Percentiles rank a stretch among this genome's conserved stretches.
These are phyloP conservation scores for Poecile montanus DNA, from an alignment of 2,797 vertebrate genomes.

Conservation along the genomic window DNA sequence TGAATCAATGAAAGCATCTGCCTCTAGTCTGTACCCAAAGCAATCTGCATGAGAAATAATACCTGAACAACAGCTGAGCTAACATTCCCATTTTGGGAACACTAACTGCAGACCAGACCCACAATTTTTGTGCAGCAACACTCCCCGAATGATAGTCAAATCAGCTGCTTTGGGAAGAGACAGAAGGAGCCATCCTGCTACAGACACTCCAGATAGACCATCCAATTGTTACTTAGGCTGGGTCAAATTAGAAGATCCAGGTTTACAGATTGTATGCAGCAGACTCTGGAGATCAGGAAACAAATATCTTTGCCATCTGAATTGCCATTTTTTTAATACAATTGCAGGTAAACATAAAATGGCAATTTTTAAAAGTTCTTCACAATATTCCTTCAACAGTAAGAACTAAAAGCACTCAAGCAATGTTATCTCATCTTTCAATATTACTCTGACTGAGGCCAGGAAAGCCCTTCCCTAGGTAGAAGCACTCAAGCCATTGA, in stretches of 20 bases:
- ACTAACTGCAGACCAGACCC: background rate
- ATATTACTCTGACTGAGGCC: background rate
- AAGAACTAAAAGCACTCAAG: background rate
- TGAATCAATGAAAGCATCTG: background rate
- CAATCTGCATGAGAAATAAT: background rate
- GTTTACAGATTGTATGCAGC: background rate
- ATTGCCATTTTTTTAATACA: background rate
- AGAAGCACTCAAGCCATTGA: constrained; percentile 9
- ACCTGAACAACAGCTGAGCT: background rate
- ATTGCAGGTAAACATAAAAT: background rate
- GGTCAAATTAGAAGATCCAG: background rate
- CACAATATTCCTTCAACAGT: background rate
- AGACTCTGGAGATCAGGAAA: background rate
- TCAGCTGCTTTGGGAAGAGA: background rate
- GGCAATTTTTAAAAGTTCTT: background rate
- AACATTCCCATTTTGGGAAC: background rate
- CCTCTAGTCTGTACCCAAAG: background rate
- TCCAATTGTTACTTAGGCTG: background rate
- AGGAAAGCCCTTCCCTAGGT: background rate
- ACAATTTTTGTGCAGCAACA: background rate
- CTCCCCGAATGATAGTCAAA: background rate
- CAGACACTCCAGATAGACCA: background rate
- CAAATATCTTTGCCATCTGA: fast-evolving
- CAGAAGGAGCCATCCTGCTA: background rate
- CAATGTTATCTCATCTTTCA: background rate